Percentiles rank a stretch among this genome's conserved stretches.
Conservation (phyloP, 2,888 invertebrate species). For the Arrhopalites spinosus region DNA sequence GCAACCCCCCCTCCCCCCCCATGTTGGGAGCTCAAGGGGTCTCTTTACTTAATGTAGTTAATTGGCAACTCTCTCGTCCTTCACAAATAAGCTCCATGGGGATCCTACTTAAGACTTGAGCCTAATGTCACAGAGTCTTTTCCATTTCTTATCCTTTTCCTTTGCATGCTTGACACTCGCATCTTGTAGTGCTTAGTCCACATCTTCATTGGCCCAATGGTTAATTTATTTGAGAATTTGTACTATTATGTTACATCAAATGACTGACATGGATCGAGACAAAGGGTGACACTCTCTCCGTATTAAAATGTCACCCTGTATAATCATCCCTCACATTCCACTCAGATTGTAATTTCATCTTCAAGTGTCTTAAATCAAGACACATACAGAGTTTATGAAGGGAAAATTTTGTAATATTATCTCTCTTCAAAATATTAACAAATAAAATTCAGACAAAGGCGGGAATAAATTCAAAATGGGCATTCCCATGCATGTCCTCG, state of each 20-base stretch:
- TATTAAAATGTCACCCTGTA: slow-evolving; percentile 10
- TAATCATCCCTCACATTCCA: slow-evolving; percentile 1
- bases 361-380: too few species aligned
- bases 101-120: not conserved
- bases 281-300: too few species aligned
- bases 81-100: slow-evolving; percentile 3
- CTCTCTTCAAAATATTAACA: too few species aligned
- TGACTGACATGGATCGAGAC: too few species aligned
- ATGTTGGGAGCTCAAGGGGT: too few species aligned
- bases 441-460: too few species aligned
- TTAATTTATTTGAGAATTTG: not conserved
- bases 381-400: too few species aligned
- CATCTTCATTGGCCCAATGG: too few species aligned
- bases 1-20: too few species aligned
- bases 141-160: not conserved
- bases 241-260: not conserved
- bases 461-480: not conserved
- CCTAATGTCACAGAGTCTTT: not conserved
- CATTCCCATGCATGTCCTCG: not conserved
- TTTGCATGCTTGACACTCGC: not conserved
- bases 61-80: too few species aligned
- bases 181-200: not conserved
- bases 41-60: too few species aligned
- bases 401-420: too few species aligned
- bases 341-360: not conserved